Conservation (phyloP, 2,113 vertebrate genomes). For the Thamnophis sirtalis region DNA sequence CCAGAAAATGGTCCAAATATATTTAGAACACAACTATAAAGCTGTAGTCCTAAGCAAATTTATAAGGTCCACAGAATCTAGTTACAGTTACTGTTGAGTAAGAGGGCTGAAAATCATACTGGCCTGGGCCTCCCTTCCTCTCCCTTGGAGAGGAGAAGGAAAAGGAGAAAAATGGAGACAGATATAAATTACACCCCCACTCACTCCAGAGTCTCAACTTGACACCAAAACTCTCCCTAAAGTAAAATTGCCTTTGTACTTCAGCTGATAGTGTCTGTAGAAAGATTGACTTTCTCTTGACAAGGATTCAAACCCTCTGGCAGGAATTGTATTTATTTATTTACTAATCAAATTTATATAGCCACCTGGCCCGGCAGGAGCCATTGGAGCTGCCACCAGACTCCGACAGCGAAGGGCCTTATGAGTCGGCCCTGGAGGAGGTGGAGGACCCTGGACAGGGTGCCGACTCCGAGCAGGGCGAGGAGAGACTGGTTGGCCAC, state of each 20-base stretch:
- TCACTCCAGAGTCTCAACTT: background rate
- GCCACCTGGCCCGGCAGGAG: too few species aligned
- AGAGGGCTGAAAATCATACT: background rate
- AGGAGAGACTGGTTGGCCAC: too few species aligned
- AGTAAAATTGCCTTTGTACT: background rate
- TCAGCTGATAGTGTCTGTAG: background rate
- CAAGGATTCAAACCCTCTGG: background rate
- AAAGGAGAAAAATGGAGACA: background rate
- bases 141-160: background rate
- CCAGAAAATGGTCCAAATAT: background rate
- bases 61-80: background rate
- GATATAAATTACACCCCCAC: background rate
- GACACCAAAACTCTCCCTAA: background rate
- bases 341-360: background rate
- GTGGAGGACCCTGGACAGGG: too few species aligned
- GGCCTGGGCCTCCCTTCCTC: background rate
- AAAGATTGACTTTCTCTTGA: background rate
- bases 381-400: too few species aligned
- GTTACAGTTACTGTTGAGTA: background rate
- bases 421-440: too few species aligned
- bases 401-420: too few species aligned
- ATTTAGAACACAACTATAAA: background rate
- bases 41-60: background rate
- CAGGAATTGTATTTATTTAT: background rate
- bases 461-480: too few species aligned